Conservation (phyloP, 2,113 vertebrate genomes). For the Vulpes vulpes region DNA sequence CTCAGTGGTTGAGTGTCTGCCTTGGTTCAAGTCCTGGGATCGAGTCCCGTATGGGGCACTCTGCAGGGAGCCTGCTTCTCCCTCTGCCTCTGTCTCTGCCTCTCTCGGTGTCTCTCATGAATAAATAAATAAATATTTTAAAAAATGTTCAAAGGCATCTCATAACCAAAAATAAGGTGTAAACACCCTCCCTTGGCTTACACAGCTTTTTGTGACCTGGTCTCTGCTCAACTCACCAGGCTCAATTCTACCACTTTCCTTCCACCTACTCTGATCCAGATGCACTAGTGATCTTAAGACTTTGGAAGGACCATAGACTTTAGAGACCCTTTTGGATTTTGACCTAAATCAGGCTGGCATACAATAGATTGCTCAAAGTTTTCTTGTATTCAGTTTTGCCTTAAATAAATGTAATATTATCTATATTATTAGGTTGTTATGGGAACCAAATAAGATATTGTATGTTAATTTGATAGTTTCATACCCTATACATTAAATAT, state of each 20-base stretch:
- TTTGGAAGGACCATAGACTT: not conserved
- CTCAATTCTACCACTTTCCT: not conserved
- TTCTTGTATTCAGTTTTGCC: not conserved
- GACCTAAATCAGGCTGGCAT: not conserved
- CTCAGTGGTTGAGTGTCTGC: too few relatives aligned
- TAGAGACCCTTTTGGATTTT: not conserved
- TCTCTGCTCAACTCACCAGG: not conserved
- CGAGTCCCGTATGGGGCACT: too few relatives aligned
- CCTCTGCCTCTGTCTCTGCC: too few relatives aligned
- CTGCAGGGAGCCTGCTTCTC: too few relatives aligned
- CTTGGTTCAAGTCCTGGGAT: too few relatives aligned
- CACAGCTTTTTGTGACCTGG: not conserved
- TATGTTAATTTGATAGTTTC: slow-evolving; percentile 9
- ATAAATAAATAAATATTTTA: too few relatives aligned
- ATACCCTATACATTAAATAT: not conserved
- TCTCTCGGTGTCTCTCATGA: too few relatives aligned
- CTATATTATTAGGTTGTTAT: not conserved
- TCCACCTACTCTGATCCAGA: not conserved
- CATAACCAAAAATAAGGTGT: not conserved
- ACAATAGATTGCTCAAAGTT: not conserved
- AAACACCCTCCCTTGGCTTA: not conserved
- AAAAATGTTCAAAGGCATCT: not conserved
- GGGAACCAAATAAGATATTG: not conserved
- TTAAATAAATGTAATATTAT: not conserved
- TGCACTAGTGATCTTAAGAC: not conserved